phyloP scores from a whole-genome alignment of 2,888 invertebrate species.

The Opisthograptis luteolata region DNA sequence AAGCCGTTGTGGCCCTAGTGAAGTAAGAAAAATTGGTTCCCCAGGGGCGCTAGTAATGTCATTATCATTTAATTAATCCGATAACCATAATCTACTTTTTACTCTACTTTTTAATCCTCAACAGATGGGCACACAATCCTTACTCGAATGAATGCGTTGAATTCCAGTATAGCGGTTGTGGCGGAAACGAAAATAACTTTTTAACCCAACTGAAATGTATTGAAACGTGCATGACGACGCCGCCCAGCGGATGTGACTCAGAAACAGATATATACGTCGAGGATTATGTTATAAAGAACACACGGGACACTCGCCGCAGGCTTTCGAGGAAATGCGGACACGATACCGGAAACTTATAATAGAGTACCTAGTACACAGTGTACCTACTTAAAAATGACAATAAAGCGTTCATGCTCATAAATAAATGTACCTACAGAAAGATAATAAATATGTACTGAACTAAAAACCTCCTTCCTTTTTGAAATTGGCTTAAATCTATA shows the following conservation, averaged over 20 bases:
- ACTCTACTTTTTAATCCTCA: neutral
- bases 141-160: neutral
- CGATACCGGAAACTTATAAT: too few species aligned
- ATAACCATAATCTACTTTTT: neutral
- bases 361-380: too few species aligned
- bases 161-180: conserved; percentile 19
- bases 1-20: too few species aligned
- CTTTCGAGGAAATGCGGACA: neutral
- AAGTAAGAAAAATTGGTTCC: too few species aligned
- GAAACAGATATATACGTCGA: neutral
- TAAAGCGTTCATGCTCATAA: too few species aligned
- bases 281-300: neutral
- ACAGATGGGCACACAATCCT: conserved; percentile 7
- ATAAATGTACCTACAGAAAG: too few species aligned
- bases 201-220: conserved; percentile 1
- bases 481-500: too few species aligned
- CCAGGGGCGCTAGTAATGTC: too few species aligned
- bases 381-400: too few species aligned
- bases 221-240: neutral
- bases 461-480: too few species aligned
- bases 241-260: neutral
- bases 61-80: too few species aligned
- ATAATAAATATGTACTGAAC: too few species aligned
- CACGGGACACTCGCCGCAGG: neutral
- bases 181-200: conserved; percentile 22